Percentiles rank a stretch among this genome's conserved stretches.
phyloP scores from a whole-genome alignment of 2,797 vertebrate species.

The Rhinophrynus dorsalis region DNA sequence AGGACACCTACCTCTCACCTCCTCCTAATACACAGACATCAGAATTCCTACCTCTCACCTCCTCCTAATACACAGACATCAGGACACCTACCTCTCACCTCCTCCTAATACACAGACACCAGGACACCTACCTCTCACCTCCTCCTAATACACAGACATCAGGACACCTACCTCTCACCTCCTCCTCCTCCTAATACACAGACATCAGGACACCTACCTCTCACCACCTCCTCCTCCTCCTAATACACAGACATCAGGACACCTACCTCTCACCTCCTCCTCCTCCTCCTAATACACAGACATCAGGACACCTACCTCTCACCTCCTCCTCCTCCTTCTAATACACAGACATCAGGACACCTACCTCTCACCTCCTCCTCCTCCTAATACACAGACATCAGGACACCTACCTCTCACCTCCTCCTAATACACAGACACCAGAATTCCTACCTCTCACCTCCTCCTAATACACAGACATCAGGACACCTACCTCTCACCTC shows the following conservation, averaged over 20 bases:
- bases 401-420: neutral
- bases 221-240: neutral
- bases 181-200: neutral
- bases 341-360: neutral
- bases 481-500: neutral
- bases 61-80: neutral
- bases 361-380: neutral
- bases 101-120: too few relatives aligned
- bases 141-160: neutral
- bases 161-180: neutral
- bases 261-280: neutral
- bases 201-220: neutral
- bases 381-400: neutral
- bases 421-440: too few relatives aligned
- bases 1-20: neutral
- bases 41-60: neutral
- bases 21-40: too few relatives aligned
- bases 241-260: neutral
- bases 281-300: neutral
- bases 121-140: too few relatives aligned
- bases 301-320: neutral
- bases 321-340: neutral
- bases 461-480: neutral
- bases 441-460: too few relatives aligned
- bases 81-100: neutral